Percentiles rank a stretch among this genome's conserved stretches.
Conservation (phyloP, 2,888 invertebrate species). For the Neoaliturus tenellus region DNA sequence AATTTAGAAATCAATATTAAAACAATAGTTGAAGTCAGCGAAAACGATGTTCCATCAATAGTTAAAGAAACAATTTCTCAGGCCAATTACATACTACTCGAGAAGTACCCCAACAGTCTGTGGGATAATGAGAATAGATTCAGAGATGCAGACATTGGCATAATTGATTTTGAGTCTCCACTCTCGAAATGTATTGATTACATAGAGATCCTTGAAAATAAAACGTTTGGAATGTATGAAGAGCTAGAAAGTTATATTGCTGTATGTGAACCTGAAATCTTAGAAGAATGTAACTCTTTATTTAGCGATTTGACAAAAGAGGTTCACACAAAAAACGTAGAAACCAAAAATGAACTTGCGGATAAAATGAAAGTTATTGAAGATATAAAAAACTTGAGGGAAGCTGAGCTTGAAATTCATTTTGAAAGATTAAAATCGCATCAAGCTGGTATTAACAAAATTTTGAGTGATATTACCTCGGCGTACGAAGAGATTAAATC, state of each 20-base stretch:
- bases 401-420: conserved; percentile 11
- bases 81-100: not conserved
- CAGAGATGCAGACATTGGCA: not conserved
- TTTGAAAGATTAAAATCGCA: not conserved
- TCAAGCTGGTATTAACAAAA: not conserved
- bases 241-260: not conserved
- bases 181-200: not conserved
- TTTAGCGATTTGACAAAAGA: not conserved
- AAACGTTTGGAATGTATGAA: not conserved
- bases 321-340: not conserved
- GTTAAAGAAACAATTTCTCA: not conserved
- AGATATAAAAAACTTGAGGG: not conserved
- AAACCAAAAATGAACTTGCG: not conserved
- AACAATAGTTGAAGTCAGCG: not conserved
- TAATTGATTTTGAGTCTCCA: not conserved
- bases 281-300: not conserved
- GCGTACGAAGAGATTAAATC: not conserved
- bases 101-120: not conserved
- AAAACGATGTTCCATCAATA: not conserved
- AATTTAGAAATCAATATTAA: not conserved
- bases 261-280: not conserved
- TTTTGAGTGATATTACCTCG: not conserved
- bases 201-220: not conserved
- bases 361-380: not conserved
- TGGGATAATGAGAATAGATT: not conserved